Evolutionary conservation across 2,797 vertebrate genomes (phyloP).

Genomic region (Artibeus lituratus): DNA sequence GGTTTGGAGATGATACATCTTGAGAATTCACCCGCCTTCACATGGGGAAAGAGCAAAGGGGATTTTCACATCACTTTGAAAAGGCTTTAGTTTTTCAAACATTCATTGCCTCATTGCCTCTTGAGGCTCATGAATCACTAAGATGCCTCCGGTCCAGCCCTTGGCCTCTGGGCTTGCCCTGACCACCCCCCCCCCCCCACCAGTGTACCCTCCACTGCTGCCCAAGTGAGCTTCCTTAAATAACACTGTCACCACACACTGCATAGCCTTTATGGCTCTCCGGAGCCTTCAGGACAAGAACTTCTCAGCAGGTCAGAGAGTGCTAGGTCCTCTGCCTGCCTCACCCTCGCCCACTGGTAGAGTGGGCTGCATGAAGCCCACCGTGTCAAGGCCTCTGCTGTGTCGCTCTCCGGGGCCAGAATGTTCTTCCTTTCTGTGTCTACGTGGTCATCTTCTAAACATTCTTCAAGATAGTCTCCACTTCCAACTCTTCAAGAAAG

Average conservation of each 20-base stretch:
- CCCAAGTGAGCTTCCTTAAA: background rate
- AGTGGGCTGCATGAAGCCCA: background rate
- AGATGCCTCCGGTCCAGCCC: background rate
- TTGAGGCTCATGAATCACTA: background rate
- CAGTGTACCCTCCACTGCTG: too few relatives aligned
- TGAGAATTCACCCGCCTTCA: background rate
- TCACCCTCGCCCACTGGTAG: too few relatives aligned
- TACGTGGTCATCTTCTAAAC: background rate
- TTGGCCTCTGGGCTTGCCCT: background rate
- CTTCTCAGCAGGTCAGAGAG: background rate
- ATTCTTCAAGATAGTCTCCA: background rate
- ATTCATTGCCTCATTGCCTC: background rate
- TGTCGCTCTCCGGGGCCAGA: background rate
- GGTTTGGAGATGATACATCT: background rate
- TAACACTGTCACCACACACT: background rate
- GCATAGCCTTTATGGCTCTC: background rate
- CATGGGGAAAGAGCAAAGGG: background rate
- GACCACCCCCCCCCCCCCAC: fast-evolving
- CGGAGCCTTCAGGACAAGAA: background rate
- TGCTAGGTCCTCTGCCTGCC: background rate
- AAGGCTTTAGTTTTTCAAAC: background rate
- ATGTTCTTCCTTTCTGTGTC: background rate
- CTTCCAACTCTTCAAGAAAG: background rate
- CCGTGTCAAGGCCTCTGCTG: background rate
- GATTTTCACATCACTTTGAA: background rate